Evolutionary conservation across 2,888 invertebrate species (phyloP).

Genomic region (Ctenicera cuprea): DNA sequence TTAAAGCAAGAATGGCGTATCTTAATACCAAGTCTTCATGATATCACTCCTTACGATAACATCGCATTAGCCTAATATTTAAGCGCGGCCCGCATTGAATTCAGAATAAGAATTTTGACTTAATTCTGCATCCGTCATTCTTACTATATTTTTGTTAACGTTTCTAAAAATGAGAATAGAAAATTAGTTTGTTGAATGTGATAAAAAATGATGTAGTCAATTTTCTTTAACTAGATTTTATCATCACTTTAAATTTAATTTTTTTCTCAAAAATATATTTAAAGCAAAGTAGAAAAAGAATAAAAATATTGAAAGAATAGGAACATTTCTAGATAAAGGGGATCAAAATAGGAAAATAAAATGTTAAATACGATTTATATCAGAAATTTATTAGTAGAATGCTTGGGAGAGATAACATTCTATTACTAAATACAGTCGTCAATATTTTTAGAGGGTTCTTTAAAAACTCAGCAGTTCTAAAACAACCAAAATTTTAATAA

Average conservation of each 20-base stretch:
- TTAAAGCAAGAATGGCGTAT: constrained; percentile 68
- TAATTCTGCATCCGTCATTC: constrained; percentile 50
- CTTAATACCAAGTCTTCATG: constrained; percentile 66
- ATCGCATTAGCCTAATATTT: constrained; percentile 65
- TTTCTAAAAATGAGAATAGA: constrained; percentile 1
- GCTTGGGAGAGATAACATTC: constrained; percentile 69
- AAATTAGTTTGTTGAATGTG: not conserved
- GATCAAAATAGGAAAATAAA: constrained; percentile 52
- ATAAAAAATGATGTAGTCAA: too few species aligned
- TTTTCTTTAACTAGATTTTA: too few species aligned
- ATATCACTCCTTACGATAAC: constrained; percentile 66
- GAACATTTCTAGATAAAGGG: constrained; percentile 27
- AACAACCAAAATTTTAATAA: constrained; percentile 38
- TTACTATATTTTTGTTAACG: constrained; percentile 30
- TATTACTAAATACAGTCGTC: constrained; percentile 67
- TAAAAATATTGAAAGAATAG: too few species aligned
- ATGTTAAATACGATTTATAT: constrained; percentile 66
- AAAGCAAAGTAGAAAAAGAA: not conserved
- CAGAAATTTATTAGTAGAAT: constrained; percentile 71
- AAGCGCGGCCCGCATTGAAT: constrained; percentile 69
- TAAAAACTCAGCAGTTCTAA: constrained; percentile 55
- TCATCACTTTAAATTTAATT: too few species aligned
- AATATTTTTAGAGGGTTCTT: constrained; percentile 61
- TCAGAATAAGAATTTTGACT: constrained; percentile 66
- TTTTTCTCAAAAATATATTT: not conserved